Conservation (phyloP, 2,888 invertebrate species). For the Pterostichus niger region DNA sequence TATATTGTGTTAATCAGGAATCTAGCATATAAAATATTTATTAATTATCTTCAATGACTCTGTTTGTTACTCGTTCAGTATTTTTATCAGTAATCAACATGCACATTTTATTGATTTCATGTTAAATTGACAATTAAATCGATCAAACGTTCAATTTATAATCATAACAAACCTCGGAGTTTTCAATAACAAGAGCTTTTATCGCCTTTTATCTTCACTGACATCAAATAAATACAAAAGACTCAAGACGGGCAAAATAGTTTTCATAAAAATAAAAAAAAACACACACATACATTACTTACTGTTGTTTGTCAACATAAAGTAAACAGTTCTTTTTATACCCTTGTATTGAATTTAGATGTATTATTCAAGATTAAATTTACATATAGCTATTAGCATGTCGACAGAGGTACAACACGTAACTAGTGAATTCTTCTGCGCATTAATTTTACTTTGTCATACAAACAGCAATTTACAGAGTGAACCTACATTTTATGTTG, state of each 20-base stretch:
- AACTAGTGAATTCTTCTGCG: constrained; percentile 8
- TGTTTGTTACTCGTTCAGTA: not conserved
- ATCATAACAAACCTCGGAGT: not conserved
- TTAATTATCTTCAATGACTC: constrained; percentile 22
- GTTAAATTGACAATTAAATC: constrained; percentile 8
- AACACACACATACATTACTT: constrained; percentile 16
- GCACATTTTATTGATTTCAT: constrained; percentile 25
- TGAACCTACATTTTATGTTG: constrained; percentile 48
- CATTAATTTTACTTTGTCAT: constrained; percentile 11
- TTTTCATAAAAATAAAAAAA: constrained; percentile 34
- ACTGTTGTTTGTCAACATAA: constrained; percentile 53
- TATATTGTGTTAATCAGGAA: constrained; percentile 3
- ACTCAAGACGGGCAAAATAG: not conserved
- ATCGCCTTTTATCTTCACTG: constrained; percentile 28
- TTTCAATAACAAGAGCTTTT: constrained; percentile 36
- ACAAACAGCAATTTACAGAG: constrained; percentile 25
- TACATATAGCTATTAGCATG: constrained; percentile 42
- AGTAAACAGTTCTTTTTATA: constrained; percentile 30
- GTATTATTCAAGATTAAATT: constrained; percentile 43
- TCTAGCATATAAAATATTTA: not conserved
- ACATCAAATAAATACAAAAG: not conserved
- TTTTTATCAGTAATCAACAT: constrained; percentile 43
- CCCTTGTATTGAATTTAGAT: constrained; percentile 27
- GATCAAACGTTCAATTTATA: constrained; percentile 18
- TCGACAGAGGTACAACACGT: constrained; percentile 19